phyloP scores from a whole-genome alignment of 2,113 vertebrate genomes.

The Cinclus cinclus region DNA sequence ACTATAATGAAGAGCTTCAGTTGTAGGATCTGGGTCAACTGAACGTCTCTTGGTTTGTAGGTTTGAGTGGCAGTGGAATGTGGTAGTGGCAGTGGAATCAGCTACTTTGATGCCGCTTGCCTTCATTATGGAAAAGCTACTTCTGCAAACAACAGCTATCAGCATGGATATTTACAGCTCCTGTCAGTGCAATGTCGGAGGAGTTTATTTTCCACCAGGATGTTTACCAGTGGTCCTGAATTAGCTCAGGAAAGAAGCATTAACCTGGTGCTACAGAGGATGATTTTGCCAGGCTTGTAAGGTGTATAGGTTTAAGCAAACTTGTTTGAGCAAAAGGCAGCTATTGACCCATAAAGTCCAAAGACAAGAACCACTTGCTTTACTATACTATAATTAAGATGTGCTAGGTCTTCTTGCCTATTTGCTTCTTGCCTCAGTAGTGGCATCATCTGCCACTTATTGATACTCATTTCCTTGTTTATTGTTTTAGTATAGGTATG shows the following conservation, averaged over 20 bases:
- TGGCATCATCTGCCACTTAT: background rate
- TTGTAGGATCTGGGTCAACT: background rate
- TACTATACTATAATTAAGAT: background rate
- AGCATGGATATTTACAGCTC: background rate
- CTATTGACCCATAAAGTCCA: background rate
- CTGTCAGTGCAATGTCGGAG: background rate
- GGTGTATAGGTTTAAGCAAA: background rate
- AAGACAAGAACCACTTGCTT: background rate
- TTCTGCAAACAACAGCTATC: background rate
- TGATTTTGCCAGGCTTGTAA: background rate
- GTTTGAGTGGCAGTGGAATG: background rate
- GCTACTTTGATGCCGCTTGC: background rate
- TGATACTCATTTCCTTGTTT: background rate
- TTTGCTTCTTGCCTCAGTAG: background rate
- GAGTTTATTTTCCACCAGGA: background rate
- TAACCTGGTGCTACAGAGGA: background rate
- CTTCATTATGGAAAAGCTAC: background rate
- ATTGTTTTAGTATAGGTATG: background rate
- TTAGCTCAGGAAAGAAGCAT: background rate
- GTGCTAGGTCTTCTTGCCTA: background rate
- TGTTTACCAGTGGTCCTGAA: background rate
- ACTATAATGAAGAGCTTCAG: background rate
- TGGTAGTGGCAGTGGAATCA: background rate
- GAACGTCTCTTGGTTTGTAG: accelerated
- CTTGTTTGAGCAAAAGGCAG: background rate